phyloP scores from a whole-genome alignment of 2,113 vertebrate genomes.

The Corythoichthys intestinalis region DNA sequence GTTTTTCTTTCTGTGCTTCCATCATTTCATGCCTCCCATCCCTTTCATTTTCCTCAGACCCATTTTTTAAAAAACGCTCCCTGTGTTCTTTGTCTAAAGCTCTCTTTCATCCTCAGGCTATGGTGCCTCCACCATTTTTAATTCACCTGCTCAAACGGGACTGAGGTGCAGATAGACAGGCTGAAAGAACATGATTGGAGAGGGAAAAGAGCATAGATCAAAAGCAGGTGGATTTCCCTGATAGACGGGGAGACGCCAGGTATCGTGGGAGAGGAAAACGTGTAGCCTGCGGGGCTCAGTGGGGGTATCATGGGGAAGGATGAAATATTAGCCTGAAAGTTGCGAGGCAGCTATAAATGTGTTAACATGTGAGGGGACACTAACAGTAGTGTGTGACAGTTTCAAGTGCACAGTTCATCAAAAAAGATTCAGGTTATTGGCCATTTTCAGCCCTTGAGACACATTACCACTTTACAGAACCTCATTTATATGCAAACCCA shows the following conservation, averaged over 20 bases:
- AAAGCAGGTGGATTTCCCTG: slow-evolving; percentile 61
- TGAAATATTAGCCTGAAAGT: slow-evolving; percentile 41
- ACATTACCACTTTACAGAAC: slow-evolving; percentile 1
- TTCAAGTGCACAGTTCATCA: slow-evolving; percentile 43
- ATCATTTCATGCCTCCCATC: slow-evolving; percentile 30
- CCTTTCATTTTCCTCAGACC: slow-evolving; percentile 43
- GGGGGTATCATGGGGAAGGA: slow-evolving; percentile 34
- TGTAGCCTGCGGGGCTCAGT: slow-evolving; percentile 17
- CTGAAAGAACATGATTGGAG: slow-evolving; percentile 38
- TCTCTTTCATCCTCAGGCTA: slow-evolving; percentile 64
- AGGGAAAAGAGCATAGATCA: slow-evolving; percentile 42
- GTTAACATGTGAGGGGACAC: slow-evolving; percentile 18
- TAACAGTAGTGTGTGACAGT: slow-evolving; percentile 30
- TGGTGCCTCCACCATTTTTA: slow-evolving; percentile 56
- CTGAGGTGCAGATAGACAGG: slow-evolving; percentile 54
- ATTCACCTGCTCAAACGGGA: slow-evolving; percentile 59
- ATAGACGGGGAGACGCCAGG: slow-evolving; percentile 51
- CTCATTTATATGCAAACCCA: slow-evolving; percentile 20
- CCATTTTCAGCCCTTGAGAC: slow-evolving; percentile 17
- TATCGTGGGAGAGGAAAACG: slow-evolving; percentile 50
- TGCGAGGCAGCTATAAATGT: slow-evolving; percentile 17
- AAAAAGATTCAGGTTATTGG: slow-evolving; percentile 27
- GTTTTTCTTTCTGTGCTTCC: slow-evolving; percentile 28
- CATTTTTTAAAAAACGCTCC: slow-evolving; percentile 41
- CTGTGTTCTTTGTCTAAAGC: slow-evolving; percentile 63